Evolutionary conservation across 1,140 invertebrate species (phyloP), one percentile per base, ranked within the genome.

Genomic region (Cepaea nemoralis): DNA sequence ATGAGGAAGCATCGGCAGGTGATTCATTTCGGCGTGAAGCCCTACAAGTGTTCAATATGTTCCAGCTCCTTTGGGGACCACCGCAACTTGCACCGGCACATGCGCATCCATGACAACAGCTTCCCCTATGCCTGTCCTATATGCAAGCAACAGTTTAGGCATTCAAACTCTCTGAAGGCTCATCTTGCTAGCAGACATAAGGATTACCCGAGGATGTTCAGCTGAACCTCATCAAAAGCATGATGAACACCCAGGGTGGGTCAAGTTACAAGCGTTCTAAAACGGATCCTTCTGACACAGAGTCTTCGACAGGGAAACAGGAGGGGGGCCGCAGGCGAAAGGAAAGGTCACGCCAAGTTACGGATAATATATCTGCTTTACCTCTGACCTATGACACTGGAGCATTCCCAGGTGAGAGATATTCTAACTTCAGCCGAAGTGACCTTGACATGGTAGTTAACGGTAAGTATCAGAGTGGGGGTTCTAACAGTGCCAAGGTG

Each of bases 111-210:
- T 35, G 86, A 88, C 50, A 88, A 88, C 78, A 67, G 66, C 19
- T 88, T 81, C 55, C 87, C 87, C 0, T 88, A 85, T 74, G 37
- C 81, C 19, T 88, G 87, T 59, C 67, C 80, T 3, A 73, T 83
- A 22, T 88, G 87, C 74, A 76, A 75, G 16, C 85, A 87, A 74
- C 48, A 82, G 37, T 88, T 84, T 81, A 77, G 87, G 22, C 87
- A 88, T 81, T 88, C 87, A 19, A 88, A 88, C 70, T 86, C 87
- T 19, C 75, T 87, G 24, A 88, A 88, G 74, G 83, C 79, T 24
- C 87, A 88, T 45, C 55, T 85, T 50, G 31, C 39, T 16, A 83
- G 77, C 40, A 84, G 74, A 70, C 86, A 87, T 63, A 82, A 63
- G 1, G 81, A 81, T 40, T 27, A 55, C 50, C 50, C 22, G 19